Conservation (phyloP, 2,797 vertebrate species). For the Mycteria americana region DNA sequence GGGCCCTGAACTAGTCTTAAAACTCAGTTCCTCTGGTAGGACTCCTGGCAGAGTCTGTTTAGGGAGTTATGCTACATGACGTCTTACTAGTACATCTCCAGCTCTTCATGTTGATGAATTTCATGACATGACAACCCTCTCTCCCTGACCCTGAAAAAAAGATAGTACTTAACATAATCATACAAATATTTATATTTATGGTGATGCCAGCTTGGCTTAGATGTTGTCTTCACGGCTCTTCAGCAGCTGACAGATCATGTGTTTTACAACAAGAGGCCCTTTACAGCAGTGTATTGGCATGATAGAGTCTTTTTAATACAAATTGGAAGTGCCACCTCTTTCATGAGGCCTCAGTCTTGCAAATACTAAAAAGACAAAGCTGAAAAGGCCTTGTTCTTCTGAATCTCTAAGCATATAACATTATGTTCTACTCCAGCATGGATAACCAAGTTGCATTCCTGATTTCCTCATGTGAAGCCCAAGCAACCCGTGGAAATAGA, state of each 20-base stretch:
- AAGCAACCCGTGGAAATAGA: not conserved
- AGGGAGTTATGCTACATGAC: rapidly evolving
- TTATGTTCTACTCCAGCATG: not conserved
- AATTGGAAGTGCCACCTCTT: not conserved
- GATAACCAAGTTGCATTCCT: not conserved
- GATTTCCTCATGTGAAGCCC: not conserved
- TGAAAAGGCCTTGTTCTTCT: not conserved
- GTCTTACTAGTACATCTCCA: not conserved
- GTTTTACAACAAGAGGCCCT: not conserved
- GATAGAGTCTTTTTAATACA: not conserved
- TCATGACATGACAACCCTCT: not conserved
- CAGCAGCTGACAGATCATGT: not conserved
- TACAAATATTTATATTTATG: not conserved
- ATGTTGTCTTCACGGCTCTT: not conserved
- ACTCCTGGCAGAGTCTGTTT: not conserved
- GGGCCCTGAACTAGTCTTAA: not conserved
- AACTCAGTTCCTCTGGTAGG: not conserved
- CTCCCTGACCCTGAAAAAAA: not conserved
- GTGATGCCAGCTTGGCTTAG: not conserved
- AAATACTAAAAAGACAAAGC: not conserved
- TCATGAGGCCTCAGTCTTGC: not conserved
- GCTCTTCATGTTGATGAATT: not conserved
- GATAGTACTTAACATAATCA: not conserved
- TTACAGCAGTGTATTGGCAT: not conserved
- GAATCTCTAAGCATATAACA: not conserved